phyloP scores from a whole-genome alignment of 2,888 invertebrate genomes.

The Drepanosiphum platanoidis region DNA sequence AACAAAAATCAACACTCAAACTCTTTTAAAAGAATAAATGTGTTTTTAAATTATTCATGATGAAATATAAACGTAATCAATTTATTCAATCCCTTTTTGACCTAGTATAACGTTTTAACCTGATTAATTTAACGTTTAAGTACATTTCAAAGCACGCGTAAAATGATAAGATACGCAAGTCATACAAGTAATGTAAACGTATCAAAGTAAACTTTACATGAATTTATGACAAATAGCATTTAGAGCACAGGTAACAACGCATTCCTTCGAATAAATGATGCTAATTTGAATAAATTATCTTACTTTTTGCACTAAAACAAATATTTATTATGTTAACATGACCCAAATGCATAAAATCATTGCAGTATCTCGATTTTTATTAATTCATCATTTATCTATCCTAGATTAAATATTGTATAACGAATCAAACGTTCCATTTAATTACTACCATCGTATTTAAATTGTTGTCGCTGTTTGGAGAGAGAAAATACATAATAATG shows the following conservation, averaged over 20 bases:
- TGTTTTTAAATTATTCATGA: not conserved
- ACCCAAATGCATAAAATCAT: not conserved
- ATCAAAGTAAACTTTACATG: not conserved
- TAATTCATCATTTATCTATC: not conserved
- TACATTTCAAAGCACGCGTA: not conserved
- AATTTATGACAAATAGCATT: not conserved
- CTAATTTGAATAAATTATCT: not conserved
- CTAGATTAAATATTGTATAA: not conserved
- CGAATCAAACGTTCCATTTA: not conserved
- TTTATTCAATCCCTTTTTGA: not conserved
- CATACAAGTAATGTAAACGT: not conserved
- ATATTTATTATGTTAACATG: not conserved
- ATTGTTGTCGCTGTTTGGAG: too few species aligned
- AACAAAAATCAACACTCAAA: not conserved
- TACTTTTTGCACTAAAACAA: not conserved
- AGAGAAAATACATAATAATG: too few species aligned
- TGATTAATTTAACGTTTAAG: not conserved
- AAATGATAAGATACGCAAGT: not conserved
- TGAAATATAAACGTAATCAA: not conserved
- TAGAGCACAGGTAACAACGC: not conserved
- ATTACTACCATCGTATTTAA: not conserved
- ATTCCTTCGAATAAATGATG: not conserved
- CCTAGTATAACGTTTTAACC: not conserved
- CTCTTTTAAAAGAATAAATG: not conserved
- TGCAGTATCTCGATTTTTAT: not conserved